These are phyloP conservation scores for Eulemur rufifrons DNA, from an alignment of 2,113 vertebrate species.

Conservation along the genomic window DNA sequence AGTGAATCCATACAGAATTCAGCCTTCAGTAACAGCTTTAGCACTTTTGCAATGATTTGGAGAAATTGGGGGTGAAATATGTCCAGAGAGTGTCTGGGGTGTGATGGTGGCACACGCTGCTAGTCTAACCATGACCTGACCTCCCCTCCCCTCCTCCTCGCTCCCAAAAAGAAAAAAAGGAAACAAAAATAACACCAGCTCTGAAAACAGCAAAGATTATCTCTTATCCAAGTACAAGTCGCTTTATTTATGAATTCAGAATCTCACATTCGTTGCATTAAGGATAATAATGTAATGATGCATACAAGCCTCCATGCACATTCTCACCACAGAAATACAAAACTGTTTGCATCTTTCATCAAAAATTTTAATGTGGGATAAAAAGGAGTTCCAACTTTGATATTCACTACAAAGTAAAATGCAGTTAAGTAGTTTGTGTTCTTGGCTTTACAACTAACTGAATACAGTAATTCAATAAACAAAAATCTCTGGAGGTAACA, in stretches of 20 bases:
- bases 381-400: not conserved
- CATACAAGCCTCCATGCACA: not conserved
- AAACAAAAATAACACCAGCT: not conserved
- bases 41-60: not conserved
- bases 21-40: not conserved
- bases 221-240: not conserved
- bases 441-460: not conserved
- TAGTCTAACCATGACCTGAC: not conserved
- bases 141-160: no score
- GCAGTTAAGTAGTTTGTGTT: not conserved
- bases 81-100: not conserved
- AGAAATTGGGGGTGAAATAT: not conserved
- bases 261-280: not conserved
- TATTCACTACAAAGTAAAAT: slow-evolving; percentile 6
- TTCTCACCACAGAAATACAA: not conserved
- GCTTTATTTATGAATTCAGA: not conserved
- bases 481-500: not conserved
- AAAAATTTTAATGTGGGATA: not conserved
- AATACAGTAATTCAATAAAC: not conserved
- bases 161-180: not conserved
- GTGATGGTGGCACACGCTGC: not conserved
- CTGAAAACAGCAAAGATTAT: not conserved
- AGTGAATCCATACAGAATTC: not conserved
- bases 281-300: not conserved
- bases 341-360: not conserved